Percentiles rank a stretch among this genome's conserved stretches.
Conservation (phyloP, 2,113 vertebrate species). For the Thunnus maccoyii region DNA sequence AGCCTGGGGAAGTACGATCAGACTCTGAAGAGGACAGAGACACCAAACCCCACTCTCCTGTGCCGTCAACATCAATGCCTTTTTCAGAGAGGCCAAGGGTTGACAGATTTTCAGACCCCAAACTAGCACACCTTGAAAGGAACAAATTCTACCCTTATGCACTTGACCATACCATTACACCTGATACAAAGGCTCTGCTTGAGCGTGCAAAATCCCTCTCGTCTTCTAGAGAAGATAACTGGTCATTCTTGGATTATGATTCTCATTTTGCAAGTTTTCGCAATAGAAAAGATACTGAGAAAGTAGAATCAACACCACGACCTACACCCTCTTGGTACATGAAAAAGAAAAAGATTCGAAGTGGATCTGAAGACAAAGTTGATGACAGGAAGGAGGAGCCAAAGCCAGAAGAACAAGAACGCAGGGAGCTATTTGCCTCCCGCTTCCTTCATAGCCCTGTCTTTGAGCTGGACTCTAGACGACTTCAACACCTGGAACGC, state of each 20-base stretch:
- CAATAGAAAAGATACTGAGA: conserved; percentile 96
- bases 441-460: conserved; percentile 98
- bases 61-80: conserved; percentile 89
- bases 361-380: conserved; percentile 94
- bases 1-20: conserved; percentile 96
- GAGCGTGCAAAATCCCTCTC: conserved; percentile 98
- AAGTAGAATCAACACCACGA: conserved; percentile 93
- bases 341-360: conserved; percentile 98
- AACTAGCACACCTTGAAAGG: conserved; percentile 91
- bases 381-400: conserved; percentile 97
- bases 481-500: conserved; percentile 94
- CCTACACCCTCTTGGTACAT: conserved; percentile 98
- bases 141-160: conserved; percentile 98
- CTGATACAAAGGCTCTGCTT: conserved; percentile 97
- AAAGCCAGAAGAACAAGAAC: conserved; percentile 95
- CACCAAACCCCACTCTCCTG: conserved; percentile 90
- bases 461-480: conserved; percentile 96
- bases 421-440: conserved; percentile 95
- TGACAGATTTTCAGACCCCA: conserved; percentile 93
- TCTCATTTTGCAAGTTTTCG: conserved; percentile 94
- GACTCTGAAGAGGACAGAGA: conserved; percentile 96
- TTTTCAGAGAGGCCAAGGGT: conserved; percentile 92
- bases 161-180: conserved; percentile 97
- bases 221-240: conserved; percentile 96
- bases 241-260: conserved; percentile 98